Conservation (phyloP, 2,797 vertebrate species). For the Esox masquinongy region DNA sequence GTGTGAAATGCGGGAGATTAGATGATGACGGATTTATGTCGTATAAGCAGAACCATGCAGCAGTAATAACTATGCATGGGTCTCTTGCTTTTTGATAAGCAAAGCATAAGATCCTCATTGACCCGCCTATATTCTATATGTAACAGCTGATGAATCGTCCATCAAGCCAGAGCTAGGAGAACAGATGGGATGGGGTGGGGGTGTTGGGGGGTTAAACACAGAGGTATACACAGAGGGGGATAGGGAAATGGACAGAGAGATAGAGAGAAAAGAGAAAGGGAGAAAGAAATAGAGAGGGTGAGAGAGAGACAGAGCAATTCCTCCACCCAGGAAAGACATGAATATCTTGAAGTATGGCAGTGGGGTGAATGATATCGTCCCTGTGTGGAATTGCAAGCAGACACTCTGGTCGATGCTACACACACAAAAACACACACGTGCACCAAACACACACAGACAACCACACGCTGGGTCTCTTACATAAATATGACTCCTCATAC, state of each 20-base stretch:
- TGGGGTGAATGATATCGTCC: slow-evolving; percentile 69
- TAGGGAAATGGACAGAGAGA: not conserved
- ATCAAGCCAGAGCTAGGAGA: slow-evolving; percentile 35
- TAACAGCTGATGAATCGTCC: slow-evolving; percentile 60
- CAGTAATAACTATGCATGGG: slow-evolving; percentile 72
- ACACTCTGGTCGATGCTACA: slow-evolving; percentile 19
- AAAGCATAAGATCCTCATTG: slow-evolving; percentile 60
- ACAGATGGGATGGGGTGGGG: not conserved
- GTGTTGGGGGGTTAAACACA: not conserved
- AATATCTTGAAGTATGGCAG: slow-evolving; percentile 64
- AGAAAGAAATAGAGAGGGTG: not conserved
- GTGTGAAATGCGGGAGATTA: slow-evolving; percentile 36
- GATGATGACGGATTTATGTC: slow-evolving; percentile 56
- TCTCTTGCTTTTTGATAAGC: slow-evolving; percentile 54
- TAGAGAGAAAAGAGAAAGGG: not conserved
- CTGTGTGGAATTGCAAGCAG: slow-evolving; percentile 68
- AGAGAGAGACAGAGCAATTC: slow-evolving; percentile 45
- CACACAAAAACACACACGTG: not conserved
- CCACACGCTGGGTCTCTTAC: slow-evolving; percentile 51
- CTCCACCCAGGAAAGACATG: slow-evolving; percentile 62
- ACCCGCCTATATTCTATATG: slow-evolving; percentile 43
- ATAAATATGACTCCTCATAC: slow-evolving; percentile 71
- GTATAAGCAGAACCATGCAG: slow-evolving; percentile 57
- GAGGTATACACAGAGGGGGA: not conserved
- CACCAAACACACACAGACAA: not conserved